Base-by-base conservation (phyloP, 2,113 vertebrate genomes). In the Oplegnathus fasciatus region DNA sequence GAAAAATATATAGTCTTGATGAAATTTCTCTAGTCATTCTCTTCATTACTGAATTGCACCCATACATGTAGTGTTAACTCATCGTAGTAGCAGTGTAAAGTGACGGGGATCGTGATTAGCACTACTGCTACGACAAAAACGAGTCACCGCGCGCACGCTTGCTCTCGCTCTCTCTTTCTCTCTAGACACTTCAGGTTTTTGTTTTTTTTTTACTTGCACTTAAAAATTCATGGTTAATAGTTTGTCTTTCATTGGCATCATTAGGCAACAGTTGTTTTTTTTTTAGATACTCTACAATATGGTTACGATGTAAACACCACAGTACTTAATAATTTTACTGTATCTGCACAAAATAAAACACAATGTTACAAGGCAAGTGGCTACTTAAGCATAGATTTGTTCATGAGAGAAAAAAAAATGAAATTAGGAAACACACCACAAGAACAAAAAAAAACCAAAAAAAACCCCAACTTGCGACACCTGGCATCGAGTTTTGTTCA, bases 1-100 rank as follows among this genome's bases (percentile, higher is more conserved):
- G 94, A 96, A 96, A 96, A 96, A 96, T 96, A 96, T 95, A 96
- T 93, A 84, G 91, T 93, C 86, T 93, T 90, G 94, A 96, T 96
- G 94, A 94, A 88, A 93, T 95, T 91, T 94, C 93, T 96, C 93
- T 93, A 94, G 93, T 93, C 93, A 92, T 88, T 94, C 78, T 92
- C 93, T 92, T 91, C 75, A 80, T 94, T 91, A 90, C 72, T 94
- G 87, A 93, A 94, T 94, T 94, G 92, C 94, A 95, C 89, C 90
- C 94, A 94, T 76, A 94, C 83, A 92, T 87, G 90, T 89, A 91
- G 85, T 91, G 90, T 91, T 91, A 91, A 91, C 75, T 57, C 75
- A 57, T 54, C 55, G 85, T 69, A 93, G 85, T 84, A 94, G 92
- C 83, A 89, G 88, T 92, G 93, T 91, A 88, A 92, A 88, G 86